Percentiles rank a stretch among this genome's conserved stretches.
phyloP scores from a whole-genome alignment of 2,888 invertebrate species.

The Drosophila putrida region DNA sequence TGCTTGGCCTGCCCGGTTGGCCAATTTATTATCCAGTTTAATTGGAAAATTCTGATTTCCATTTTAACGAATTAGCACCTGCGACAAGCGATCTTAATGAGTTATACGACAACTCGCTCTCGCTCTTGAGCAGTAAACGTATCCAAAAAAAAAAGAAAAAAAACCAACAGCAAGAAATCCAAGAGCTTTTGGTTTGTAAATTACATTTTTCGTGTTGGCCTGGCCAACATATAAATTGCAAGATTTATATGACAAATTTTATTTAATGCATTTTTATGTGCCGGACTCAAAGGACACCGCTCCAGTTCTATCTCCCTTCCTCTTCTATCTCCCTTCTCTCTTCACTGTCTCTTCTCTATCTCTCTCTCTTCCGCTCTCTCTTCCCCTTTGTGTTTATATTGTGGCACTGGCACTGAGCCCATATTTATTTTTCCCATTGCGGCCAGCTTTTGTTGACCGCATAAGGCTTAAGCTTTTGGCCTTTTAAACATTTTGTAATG shows the following conservation, averaged over 20 bases:
- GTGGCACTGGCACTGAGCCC: constrained; percentile 48
- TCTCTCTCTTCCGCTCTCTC: background rate
- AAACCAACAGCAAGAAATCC: constrained; percentile 37
- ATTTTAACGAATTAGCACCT: constrained; percentile 81
- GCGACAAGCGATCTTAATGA: constrained; percentile 78
- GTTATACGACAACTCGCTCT: constrained; percentile 73
- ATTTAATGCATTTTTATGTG: constrained; percentile 79
- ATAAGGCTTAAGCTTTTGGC: constrained; percentile 75
- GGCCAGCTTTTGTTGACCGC: constrained; percentile 76
- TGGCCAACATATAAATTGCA: constrained; percentile 77
- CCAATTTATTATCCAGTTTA: constrained; percentile 82
- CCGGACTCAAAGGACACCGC: constrained; percentile 48
- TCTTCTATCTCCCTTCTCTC: background rate
- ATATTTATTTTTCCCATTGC: constrained; percentile 76
- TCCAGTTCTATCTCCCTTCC: constrained; percentile 5
- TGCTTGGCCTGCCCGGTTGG: constrained; percentile 47
- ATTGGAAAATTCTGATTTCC: constrained; percentile 81
- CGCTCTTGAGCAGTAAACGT: constrained; percentile 38
- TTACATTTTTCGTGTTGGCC: constrained; percentile 71
- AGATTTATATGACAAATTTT: constrained; percentile 82
- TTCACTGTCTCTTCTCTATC: background rate
- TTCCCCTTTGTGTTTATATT: constrained; percentile 2
- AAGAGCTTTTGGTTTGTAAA: constrained; percentile 73
- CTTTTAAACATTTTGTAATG: constrained; percentile 75
- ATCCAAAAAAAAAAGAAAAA: constrained; percentile 26